phyloP scores from a whole-genome alignment of 1,140 invertebrate genomes.

The Euglossa dilemma region DNA sequence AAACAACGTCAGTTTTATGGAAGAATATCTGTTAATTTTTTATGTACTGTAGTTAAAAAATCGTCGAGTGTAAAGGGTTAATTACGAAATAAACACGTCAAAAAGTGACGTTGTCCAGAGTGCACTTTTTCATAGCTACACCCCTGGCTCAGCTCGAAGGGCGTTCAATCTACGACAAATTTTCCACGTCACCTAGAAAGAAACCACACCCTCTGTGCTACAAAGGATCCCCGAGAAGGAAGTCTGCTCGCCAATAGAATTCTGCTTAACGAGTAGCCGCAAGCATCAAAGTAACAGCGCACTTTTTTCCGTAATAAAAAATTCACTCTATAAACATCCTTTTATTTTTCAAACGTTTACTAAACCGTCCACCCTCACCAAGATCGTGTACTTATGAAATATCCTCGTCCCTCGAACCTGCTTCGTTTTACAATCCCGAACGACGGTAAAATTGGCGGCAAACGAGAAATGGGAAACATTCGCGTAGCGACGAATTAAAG shows the following conservation, averaged over 20 bases:
- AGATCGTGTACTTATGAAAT: too few relatives aligned
- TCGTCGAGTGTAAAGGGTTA: too few relatives aligned
- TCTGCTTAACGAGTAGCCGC: not conserved
- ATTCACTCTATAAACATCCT: not conserved
- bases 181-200: not conserved
- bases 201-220: not conserved
- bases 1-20: too few relatives aligned
- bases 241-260: not conserved
- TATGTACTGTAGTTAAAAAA: too few relatives aligned
- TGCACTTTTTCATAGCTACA: not conserved
- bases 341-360: too few relatives aligned
- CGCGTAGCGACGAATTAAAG: too few relatives aligned
- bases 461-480: too few relatives aligned
- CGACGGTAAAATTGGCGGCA: too few relatives aligned
- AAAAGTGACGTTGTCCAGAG: not conserved
- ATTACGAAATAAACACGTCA: not conserved
- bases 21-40: too few relatives aligned
- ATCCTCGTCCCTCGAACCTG: too few relatives aligned
- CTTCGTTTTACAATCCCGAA: too few relatives aligned
- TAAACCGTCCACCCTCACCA: too few relatives aligned
- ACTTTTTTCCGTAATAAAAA: not conserved
- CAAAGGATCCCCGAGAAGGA: slow-evolving; percentile 1
- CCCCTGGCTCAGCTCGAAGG: not conserved
- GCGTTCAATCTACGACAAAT: not conserved
- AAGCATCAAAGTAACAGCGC: not conserved